Conservation (phyloP, 2,113 vertebrate species). For the Actenoides lindsayi region DNA sequence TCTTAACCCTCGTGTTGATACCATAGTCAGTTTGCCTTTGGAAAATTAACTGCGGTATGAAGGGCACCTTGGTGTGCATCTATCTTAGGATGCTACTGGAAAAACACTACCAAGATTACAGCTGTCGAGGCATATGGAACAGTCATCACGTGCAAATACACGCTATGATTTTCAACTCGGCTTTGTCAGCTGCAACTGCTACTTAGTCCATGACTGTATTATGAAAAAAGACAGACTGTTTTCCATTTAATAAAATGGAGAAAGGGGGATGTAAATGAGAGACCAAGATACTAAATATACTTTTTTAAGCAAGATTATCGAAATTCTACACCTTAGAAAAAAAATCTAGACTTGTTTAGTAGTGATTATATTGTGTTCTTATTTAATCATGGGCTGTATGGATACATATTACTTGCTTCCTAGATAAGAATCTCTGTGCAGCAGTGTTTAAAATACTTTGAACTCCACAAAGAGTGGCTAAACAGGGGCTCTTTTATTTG, state of each 20-base stretch:
- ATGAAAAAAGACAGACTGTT: neutral
- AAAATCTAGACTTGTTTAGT: neutral
- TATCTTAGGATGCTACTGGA: neutral
- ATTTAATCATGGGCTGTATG: neutral
- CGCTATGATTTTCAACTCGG: neutral
- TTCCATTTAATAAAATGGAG: neutral
- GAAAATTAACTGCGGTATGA: neutral
- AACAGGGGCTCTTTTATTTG: neutral
- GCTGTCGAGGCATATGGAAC: neutral
- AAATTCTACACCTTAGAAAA: neutral
- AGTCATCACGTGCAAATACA: neutral
- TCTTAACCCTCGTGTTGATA: neutral
- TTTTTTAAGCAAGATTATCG: neutral
- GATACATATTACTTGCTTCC: neutral
- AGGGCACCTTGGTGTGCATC: constrained; percentile 29
- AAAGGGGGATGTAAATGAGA: neutral
- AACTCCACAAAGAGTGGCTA: neutral
- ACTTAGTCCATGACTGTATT: neutral
- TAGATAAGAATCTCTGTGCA: no score
- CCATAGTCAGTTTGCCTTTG: neutral
- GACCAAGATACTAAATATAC: neutral
- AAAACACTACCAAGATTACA: neutral
- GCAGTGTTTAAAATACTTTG: neutral
- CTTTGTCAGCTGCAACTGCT: neutral
- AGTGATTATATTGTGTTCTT: neutral